Evolutionary conservation across 2,888 invertebrate species (phyloP).

Genomic region (Drosophila merina): DNA sequence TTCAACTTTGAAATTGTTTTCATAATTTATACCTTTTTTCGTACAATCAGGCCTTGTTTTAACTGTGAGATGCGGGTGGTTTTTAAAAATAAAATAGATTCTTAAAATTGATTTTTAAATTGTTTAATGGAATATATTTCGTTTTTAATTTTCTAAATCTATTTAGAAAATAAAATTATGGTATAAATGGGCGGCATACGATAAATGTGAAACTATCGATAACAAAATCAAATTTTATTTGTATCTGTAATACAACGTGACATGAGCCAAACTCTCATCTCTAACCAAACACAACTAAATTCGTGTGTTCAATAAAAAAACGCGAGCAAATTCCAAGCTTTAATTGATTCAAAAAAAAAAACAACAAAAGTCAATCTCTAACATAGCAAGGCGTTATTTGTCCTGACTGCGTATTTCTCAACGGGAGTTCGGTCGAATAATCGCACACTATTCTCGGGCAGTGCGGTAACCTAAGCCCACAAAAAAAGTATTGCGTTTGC

Average conservation of each 20-base stretch:
- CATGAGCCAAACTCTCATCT: not conserved
- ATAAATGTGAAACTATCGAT: not conserved
- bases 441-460: slow-evolving; percentile 5
- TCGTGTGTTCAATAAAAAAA: slow-evolving; percentile 1
- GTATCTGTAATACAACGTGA: slow-evolving; percentile 1
- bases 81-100: too few species aligned
- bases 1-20: not conserved
- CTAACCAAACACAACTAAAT: slow-evolving; percentile 1
- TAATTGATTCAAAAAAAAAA: not conserved
- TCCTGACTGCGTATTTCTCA: not conserved
- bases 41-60: too few species aligned
- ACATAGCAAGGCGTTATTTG: not conserved
- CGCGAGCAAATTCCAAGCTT: slow-evolving; percentile 1
- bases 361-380: not conserved
- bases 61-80: too few species aligned
- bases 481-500: slow-evolving; percentile 41
- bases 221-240: not conserved
- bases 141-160: too few species aligned
- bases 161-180: too few species aligned
- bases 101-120: too few species aligned
- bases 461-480: slow-evolving; percentile 19
- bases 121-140: too few species aligned
- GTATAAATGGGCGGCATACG: not conserved
- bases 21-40: not conserved
- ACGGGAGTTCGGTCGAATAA: slow-evolving; percentile 6